A percentile compares a stretch with the other conserved stretches of the same genome.
Conservation (phyloP, 2,888 invertebrate species). For the Drosophila gaucha region DNA sequence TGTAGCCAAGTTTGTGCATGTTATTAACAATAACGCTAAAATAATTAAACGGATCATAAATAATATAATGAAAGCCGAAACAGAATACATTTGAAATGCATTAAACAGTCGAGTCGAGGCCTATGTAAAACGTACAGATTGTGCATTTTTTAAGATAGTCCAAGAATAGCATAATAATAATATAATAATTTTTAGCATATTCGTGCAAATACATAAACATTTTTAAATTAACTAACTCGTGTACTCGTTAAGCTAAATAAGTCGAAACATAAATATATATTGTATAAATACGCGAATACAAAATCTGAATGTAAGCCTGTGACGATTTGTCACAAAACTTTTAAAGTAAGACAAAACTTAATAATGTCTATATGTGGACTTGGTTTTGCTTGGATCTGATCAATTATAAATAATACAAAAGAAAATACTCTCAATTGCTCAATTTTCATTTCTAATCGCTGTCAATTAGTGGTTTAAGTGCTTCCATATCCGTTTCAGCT, state of each 20-base stretch:
- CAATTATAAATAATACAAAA: constrained; percentile 38
- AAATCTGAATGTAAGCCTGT: constrained; percentile 53
- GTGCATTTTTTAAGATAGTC: constrained; percentile 79
- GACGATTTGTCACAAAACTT: constrained; percentile 41
- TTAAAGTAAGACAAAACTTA: constrained; percentile 49
- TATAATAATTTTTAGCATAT: constrained; percentile 74
- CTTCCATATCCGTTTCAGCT: background rate
- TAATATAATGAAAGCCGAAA: constrained; percentile 6
- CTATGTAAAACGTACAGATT: constrained; percentile 67
- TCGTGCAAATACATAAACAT: constrained; percentile 67
- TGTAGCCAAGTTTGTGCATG: constrained; percentile 43
- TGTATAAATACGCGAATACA: constrained; percentile 36
- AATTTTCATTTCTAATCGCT: constrained; percentile 1
- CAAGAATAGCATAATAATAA: constrained; percentile 75
- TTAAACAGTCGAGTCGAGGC: constrained; percentile 27
- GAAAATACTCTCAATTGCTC: constrained; percentile 7
- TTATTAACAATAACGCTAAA: constrained; percentile 27
- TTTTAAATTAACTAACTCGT: constrained; percentile 64
- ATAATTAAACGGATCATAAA: constrained; percentile 5
- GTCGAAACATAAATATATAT: constrained; percentile 39
- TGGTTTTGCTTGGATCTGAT: constrained; percentile 34
- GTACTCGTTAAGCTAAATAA: constrained; percentile 67
- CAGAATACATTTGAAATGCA: constrained; percentile 54
- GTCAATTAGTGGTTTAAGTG: constrained; percentile 29
- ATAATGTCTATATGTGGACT: constrained; percentile 24